Conservation (phyloP, 2,797 vertebrate species). For the Notoglanidium macrostoma region DNA sequence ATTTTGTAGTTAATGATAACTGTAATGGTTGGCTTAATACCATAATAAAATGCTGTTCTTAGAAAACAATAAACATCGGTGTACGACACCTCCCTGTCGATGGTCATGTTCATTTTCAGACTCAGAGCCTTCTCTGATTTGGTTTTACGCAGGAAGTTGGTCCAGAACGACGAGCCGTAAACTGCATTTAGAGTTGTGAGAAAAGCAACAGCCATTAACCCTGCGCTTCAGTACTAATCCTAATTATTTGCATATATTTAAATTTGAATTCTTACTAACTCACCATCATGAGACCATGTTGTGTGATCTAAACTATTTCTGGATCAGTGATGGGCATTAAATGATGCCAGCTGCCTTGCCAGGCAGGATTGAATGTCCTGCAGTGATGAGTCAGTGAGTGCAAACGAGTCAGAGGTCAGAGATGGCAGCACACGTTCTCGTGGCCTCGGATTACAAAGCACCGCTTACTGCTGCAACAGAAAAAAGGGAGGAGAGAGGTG, state of each 20-base stretch:
- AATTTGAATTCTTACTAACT: not conserved
- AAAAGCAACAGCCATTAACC: not conserved
- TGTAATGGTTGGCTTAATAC: not conserved
- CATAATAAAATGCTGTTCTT: not conserved
- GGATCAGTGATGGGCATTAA: constrained; percentile 30
- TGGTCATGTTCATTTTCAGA: not conserved
- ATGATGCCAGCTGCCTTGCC: constrained; percentile 16
- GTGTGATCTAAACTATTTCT: constrained; percentile 13
- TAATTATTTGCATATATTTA: not conserved
- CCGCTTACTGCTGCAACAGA: constrained; percentile 3
- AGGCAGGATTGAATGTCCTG: constrained; percentile 29
- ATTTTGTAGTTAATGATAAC: not conserved
- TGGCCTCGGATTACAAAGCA: constrained; percentile 31
- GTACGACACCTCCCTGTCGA: not conserved
- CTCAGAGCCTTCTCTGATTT: not conserved
- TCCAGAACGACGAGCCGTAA: not conserved
- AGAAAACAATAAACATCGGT: not conserved
- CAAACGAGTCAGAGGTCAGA: constrained; percentile 15
- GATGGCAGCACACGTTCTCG: constrained; percentile 21
- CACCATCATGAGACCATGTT: not conserved
- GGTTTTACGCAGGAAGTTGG: not conserved
- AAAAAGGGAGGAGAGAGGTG: not conserved
- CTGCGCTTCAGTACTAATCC: not conserved
- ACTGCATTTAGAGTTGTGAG: not conserved
- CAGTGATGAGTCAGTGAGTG: constrained; percentile 31